Conservation (phyloP, 2,888 invertebrate species). For the Andrena bucephala region DNA sequence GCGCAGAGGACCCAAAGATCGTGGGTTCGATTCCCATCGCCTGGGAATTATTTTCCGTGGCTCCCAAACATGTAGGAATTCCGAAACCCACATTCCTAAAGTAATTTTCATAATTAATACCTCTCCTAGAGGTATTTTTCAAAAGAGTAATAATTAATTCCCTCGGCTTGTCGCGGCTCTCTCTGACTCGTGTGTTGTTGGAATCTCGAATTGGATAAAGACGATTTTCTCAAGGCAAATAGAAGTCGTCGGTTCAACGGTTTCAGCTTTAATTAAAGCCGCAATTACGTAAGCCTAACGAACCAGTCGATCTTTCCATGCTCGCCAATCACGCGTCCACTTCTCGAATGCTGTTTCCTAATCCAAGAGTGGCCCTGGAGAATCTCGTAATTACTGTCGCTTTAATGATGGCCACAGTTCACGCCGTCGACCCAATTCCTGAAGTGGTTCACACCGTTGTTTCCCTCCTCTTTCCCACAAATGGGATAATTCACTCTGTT, state of each 20-base stretch:
- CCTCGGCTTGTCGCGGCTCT: no score
- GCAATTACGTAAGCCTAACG: conserved; percentile 13
- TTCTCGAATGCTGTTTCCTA: conserved; percentile 41
- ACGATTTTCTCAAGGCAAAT: not conserved
- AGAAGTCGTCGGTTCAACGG: not conserved
- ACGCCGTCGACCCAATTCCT: conserved; percentile 54
- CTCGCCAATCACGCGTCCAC: conserved; percentile 37
- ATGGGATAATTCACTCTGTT: conserved; percentile 36
- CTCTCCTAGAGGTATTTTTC: no score
- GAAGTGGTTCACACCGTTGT: conserved; percentile 39
- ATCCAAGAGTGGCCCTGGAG: conserved; percentile 31
- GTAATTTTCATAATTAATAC: no score
- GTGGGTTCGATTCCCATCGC: no score
- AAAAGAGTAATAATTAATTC: no score
- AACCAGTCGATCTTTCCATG: conserved; percentile 33
- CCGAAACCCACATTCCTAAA: no score
- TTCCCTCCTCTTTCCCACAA: not conserved
- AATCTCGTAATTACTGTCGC: conserved; percentile 53
- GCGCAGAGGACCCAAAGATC: no score
- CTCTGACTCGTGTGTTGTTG: not conserved
- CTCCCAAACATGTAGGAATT: no score
- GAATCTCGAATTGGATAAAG: not conserved
- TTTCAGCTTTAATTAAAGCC: not conserved
- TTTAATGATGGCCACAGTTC: conserved; percentile 59
- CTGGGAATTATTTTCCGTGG: no score